Evolutionary conservation across 2,888 invertebrate genomes (phyloP).

Genomic region (Drosophila subsilvestris): DNA sequence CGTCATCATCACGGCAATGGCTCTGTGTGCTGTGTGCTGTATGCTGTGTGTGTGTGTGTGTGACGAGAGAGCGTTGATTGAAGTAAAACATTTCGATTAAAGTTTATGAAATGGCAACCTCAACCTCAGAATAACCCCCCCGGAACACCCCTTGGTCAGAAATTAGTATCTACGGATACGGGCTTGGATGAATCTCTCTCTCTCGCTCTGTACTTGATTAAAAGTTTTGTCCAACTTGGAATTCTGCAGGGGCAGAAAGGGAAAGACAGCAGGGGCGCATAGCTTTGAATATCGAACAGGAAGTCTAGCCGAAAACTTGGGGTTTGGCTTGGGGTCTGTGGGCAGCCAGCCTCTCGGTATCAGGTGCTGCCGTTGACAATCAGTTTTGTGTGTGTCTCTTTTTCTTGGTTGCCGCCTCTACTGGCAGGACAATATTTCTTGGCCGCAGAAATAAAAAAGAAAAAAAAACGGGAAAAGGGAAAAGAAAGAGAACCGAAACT

Average conservation of each 20-base stretch:
- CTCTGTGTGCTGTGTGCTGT: slow-evolving; percentile 1
- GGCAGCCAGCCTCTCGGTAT: slow-evolving; percentile 24
- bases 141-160: slow-evolving; percentile 53
- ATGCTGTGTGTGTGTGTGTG: slow-evolving; percentile 17
- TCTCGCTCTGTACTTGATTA: slow-evolving; percentile 69
- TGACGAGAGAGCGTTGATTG: slow-evolving; percentile 67
- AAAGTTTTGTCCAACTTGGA: slow-evolving; percentile 69
- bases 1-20: slow-evolving; percentile 9
- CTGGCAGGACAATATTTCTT: slow-evolving; percentile 51
- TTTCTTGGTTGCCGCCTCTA: slow-evolving; percentile 11
- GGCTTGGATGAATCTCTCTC: slow-evolving; percentile 25
- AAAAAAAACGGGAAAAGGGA: neutral
- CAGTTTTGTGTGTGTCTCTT: slow-evolving; percentile 37
- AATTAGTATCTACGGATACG: slow-evolving; percentile 71
- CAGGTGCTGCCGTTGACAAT: slow-evolving; percentile 73
- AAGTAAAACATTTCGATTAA: slow-evolving; percentile 80
- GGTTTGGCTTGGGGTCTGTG: neutral
- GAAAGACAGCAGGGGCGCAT: neutral
- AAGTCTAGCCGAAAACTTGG: slow-evolving; percentile 29
- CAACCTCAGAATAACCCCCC: slow-evolving; percentile 58
- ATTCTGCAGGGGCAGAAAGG: slow-evolving; percentile 27
- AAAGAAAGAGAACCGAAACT: slow-evolving; percentile 57
- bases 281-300: slow-evolving; percentile 42
- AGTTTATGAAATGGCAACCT: slow-evolving; percentile 77
- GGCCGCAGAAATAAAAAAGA: slow-evolving; percentile 23